Evolutionary conservation across 37 sponge, comb jelly and placozoan species (phyloP).

Genomic region (Aphrocallistes beatrix): DNA sequence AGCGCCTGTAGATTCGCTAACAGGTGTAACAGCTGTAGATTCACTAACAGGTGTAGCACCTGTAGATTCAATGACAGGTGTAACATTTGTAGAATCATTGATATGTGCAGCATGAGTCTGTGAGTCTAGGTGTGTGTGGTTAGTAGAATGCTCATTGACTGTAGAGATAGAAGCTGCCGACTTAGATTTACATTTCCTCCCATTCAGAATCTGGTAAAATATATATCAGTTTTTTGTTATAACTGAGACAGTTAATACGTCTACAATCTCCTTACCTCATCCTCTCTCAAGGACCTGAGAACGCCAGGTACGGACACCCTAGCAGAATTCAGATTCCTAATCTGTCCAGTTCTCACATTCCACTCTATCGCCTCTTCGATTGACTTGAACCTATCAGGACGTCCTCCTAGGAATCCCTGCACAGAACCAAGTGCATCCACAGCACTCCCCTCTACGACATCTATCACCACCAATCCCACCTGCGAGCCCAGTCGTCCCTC

Average conservation of each 20-base stretch:
- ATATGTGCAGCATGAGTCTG: background rate
- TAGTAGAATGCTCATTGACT: too few species aligned
- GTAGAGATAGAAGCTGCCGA: too few species aligned
- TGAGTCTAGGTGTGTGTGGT: too few species aligned
- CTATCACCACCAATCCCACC: constrained; percentile 67
- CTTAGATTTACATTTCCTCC: too few species aligned
- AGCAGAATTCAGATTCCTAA: constrained; percentile 58
- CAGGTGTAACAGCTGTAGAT: too few species aligned
- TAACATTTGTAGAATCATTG: background rate
- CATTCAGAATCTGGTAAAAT: too few species aligned
- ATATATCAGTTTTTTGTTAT: too few species aligned
- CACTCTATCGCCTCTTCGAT: constrained; percentile 80
- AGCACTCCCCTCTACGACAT: constrained; percentile 94
- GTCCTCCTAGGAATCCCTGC: constrained; percentile 56
- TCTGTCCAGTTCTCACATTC: constrained; percentile 74
- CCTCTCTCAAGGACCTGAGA: background rate
- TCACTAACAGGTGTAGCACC: background rate
- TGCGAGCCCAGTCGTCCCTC: constrained; percentile 35
- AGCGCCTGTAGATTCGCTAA: background rate
- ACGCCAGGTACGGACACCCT: constrained; percentile 65
- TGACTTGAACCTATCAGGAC: constrained; percentile 46
- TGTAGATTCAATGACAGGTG: too few species aligned
- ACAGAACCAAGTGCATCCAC: constrained; percentile 56
- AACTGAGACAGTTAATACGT: too few species aligned
- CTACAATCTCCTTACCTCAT: background rate